Conservation (phyloP, 2,888 invertebrate genomes). For the Oxyscelio sp. region DNA sequence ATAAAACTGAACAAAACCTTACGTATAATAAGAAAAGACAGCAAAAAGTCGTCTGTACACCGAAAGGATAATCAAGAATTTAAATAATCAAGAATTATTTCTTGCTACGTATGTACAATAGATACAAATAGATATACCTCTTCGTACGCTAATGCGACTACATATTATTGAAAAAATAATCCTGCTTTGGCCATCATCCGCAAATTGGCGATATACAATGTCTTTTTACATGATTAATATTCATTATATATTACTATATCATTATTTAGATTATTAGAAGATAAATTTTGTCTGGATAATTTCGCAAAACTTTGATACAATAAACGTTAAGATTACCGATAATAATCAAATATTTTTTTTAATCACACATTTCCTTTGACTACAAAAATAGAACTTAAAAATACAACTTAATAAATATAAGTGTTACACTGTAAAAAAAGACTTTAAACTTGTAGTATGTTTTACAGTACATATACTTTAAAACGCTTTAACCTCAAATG, state of each 20-base stretch:
- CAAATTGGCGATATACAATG: slow-evolving; percentile 62
- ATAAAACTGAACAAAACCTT: slow-evolving; percentile 22
- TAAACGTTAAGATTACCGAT: too few relatives aligned
- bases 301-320: too few relatives aligned
- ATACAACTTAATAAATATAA: too few relatives aligned
- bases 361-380: too few relatives aligned
- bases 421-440: too few relatives aligned
- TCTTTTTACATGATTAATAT: slow-evolving; percentile 29
- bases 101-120: slow-evolving; percentile 83
- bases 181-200: slow-evolving; percentile 86
- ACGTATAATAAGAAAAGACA: slow-evolving; percentile 29
- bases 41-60: slow-evolving; percentile 31
- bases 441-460: too few relatives aligned
- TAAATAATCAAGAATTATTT: slow-evolving; percentile 69
- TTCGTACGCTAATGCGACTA: slow-evolving; percentile 74
- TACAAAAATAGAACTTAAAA: too few relatives aligned
- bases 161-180: slow-evolving; percentile 88
- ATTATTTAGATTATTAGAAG: slow-evolving; percentile 27
- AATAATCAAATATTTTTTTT: too few relatives aligned
- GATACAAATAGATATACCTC: slow-evolving; percentile 82
- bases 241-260: slow-evolving; percentile 32
- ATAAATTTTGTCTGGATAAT: too few relatives aligned
- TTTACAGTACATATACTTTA: too few relatives aligned
- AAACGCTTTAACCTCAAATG: too few relatives aligned
- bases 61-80: slow-evolving; percentile 19